Evolutionary conservation across 2,888 invertebrate species (phyloP), one percentile per base, ranked within the genome.

Genomic region (Andrena praecox): DNA sequence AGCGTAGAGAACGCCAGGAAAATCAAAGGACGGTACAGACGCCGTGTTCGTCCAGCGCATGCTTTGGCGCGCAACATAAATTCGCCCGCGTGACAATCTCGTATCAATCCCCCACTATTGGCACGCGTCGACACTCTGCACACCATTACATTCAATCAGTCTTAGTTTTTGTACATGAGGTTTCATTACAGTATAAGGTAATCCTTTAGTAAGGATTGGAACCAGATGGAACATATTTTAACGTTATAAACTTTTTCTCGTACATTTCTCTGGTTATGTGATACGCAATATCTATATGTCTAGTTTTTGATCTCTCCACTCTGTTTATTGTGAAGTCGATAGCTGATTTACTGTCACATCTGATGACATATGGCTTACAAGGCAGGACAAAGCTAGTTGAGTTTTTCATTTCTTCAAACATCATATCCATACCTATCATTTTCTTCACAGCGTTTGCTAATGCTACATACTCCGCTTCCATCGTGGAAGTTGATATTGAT

Each of bases 391-490:
- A 8, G 27, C 27, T 27, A 20, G 27, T 16, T 27, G 27, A 59
- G 5, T 60, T 16, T 27, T 60, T 16, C 16, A 24, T 5, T 6
- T 60, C 60, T 42, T 42, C 3, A 12, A 42, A 42, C 42, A 42
- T 42, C 42, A 42, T 42, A 42, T 42, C 16, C 42, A 42, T 4
- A 42, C 16, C 42, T 5, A 42, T 42, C 42, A 12, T 42, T 42
- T 5, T 29, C 16, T 60, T 60, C 6, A 60, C 60, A 5, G 60
- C 60, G 0, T 27, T 31, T 29, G 12, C 60, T 60, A 31, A 29
- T 16, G 31, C 60, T 60, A 60, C 31, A 60, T 60, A 60, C 16
- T 60, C 60, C 24, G 60, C 60, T 27, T 60, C 29, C 60, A 60
- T 60, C 5, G 42, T 16, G 16, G 12, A 42, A 16, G 42, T 42